Percentiles rank a stretch among this genome's conserved stretches.
Conservation (phyloP, 2,113 vertebrate genomes). For the Myiopsitta monachus region DNA sequence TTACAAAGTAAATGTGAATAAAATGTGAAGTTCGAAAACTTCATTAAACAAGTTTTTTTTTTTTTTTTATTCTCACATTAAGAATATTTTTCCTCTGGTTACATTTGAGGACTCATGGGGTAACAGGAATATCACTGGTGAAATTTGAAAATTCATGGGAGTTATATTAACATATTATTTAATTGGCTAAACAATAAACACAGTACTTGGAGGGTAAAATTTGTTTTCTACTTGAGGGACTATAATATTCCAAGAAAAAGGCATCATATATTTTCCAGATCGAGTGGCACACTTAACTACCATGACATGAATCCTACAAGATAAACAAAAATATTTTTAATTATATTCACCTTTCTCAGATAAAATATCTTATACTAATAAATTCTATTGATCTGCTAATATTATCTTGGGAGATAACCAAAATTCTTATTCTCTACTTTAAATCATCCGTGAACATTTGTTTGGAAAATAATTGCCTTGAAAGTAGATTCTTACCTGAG, state of each 20-base stretch:
- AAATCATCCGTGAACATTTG: neutral
- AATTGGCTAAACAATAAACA: conserved; percentile 9
- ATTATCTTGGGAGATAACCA: neutral
- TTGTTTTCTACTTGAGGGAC: neutral
- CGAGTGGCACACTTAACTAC: neutral
- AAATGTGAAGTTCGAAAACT: conserved; percentile 2
- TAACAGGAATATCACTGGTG: neutral
- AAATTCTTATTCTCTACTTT: neutral
- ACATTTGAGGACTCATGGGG: neutral
- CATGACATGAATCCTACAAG: neutral
- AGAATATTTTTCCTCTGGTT: conserved; percentile 26
- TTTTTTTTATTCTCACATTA: neutral
- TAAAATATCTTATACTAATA: neutral
- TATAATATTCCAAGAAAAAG: neutral
- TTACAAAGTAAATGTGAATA: neutral
- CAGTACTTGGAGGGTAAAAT: neutral
- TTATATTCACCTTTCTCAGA: neutral
- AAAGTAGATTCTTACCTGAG: neutral
- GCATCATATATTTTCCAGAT: neutral
- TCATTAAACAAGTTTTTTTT: neutral
- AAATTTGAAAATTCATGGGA: neutral
- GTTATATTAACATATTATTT: conserved; percentile 3
- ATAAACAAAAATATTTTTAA: neutral
- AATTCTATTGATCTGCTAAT: neutral
- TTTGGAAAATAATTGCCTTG: neutral